Evolutionary conservation across 2,888 invertebrate species (phyloP).

Genomic region (Andricus quercusramuli): DNA sequence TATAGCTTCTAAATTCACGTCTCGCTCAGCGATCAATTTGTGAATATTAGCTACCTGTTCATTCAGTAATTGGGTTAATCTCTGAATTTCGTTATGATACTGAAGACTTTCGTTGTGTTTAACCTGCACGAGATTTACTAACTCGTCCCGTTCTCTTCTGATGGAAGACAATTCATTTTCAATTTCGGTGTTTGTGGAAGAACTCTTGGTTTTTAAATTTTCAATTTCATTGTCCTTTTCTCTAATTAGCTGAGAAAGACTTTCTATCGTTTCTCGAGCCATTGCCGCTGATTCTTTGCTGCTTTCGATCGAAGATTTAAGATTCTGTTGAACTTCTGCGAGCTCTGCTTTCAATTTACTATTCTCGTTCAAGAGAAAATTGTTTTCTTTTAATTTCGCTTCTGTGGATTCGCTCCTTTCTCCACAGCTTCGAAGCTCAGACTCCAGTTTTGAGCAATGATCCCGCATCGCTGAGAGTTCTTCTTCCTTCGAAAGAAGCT

Average conservation of each 20-base stretch:
- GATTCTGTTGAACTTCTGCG: slow-evolving; percentile 42
- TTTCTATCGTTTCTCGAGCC: slow-evolving; percentile 74
- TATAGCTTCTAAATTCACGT: slow-evolving; percentile 65
- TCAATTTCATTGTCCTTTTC: slow-evolving; percentile 77
- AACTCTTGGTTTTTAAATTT: slow-evolving; percentile 57
- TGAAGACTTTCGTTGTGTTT: slow-evolving; percentile 92
- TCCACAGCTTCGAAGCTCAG: neutral
- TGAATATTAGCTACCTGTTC: slow-evolving; percentile 69
- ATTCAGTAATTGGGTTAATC: slow-evolving; percentile 81
- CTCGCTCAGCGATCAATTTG: slow-evolving; percentile 79
- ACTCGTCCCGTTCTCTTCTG: slow-evolving; percentile 83
- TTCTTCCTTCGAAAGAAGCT: slow-evolving; percentile 19
- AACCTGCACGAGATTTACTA: slow-evolving; percentile 86
- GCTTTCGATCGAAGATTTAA: slow-evolving; percentile 67
- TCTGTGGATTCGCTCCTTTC: slow-evolving; percentile 1
- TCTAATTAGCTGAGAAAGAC: slow-evolving; percentile 72
- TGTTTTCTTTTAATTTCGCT: slow-evolving; percentile 6
- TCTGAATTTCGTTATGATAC: slow-evolving; percentile 92
- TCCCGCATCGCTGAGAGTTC: slow-evolving; percentile 23
- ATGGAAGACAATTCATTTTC: slow-evolving; percentile 65
- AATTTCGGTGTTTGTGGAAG: slow-evolving; percentile 48
- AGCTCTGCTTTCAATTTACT: slow-evolving; percentile 49
- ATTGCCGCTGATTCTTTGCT: slow-evolving; percentile 67
- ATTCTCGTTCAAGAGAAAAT: slow-evolving; percentile 42
- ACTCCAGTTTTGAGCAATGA: slow-evolving; percentile 5